Evolutionary conservation across 2,888 invertebrate species (phyloP), one percentile per base, ranked within the genome.

Genomic region (Conus canariensis): DNA sequence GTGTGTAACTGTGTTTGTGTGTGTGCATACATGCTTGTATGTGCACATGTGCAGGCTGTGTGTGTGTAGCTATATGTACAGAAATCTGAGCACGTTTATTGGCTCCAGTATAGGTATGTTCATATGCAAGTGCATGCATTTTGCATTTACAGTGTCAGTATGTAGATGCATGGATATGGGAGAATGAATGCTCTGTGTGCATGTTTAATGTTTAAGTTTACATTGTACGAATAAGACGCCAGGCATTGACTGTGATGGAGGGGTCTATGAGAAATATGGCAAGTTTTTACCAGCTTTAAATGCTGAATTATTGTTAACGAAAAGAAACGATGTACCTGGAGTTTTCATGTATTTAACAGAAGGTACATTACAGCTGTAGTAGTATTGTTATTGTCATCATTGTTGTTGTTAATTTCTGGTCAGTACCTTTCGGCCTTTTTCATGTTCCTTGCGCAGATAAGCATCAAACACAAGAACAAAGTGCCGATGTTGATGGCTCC

Each of bases 401-500:
- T 30, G 45, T 45, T 45, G 45, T 45, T 45, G 45, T 45, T 45
- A 45, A 45, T 45, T 45, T 45, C 45, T 45, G 45, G 45, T 45
- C 45, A 45, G 45, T 4, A 45, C 45, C 45, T 45, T 45, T 45
- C 45, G 3, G 45, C 45, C 45, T 45, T 45, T 2, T 45, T 45
- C 3, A 45, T 4, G 45, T 74, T 8, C n/a, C n/a, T 6, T n/a
- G 22, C n/a, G 85, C 97, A 99, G 99, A 98, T 99, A 95, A 98
- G 98, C 94, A 98, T 99, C 94, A 98, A 98, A 16, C 99, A 99
- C 96, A 99, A 99, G 96, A 99, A 99, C 96, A 99, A 99, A 97
- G 99, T 99, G 95, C 99, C 99, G 94, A 99, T 99, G 99, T 96
- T 99, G 95, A 98, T 99, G 98, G 99, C 98, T 87, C 98, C 99